A percentile compares a stretch with the other conserved stretches of the same genome.
phyloP scores from a whole-genome alignment of 1,140 invertebrate genomes.

The Drosophila willistoni region DNA sequence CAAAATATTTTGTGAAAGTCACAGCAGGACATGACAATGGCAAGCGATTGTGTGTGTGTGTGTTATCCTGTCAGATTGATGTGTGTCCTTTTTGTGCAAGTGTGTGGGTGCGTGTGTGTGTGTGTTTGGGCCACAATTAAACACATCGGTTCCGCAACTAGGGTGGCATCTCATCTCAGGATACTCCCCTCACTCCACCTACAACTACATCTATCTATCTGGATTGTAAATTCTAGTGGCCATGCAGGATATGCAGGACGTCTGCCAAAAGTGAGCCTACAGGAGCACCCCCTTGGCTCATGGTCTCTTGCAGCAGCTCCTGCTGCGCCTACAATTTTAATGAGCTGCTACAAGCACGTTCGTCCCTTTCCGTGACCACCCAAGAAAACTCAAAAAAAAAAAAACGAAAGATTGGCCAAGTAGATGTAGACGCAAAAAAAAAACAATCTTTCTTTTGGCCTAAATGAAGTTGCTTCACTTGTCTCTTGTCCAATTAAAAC shows the following conservation, averaged over 20 bases:
- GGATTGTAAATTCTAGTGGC: conserved; percentile 54
- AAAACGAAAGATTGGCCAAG: neutral
- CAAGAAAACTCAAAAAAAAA: conserved; percentile 11
- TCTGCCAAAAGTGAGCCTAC: conserved; percentile 78
- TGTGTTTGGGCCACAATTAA: conserved; percentile 78
- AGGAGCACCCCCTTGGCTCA: conserved; percentile 47
- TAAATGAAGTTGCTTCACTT: conserved; percentile 49
- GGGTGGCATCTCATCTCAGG: conserved; percentile 59
- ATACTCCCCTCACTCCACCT: conserved; percentile 18
- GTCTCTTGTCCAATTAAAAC: conserved; percentile 71
- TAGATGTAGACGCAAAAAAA: neutral
- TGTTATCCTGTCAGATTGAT: conserved; percentile 67
- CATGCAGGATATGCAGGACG: conserved; percentile 60
- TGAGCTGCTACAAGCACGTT: conserved; percentile 64
- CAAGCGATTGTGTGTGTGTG: conserved; percentile 13
- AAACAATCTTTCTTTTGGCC: conserved; percentile 5
- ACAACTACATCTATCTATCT: conserved; percentile 27
- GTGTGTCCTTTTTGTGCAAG: conserved; percentile 47
- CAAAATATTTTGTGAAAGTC: conserved; percentile 82
- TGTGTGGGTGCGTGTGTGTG: conserved; percentile 35
- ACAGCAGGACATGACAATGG: conserved; percentile 50
- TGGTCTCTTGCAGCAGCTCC: conserved; percentile 19
- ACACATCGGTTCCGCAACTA: conserved; percentile 79
- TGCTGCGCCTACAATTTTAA: conserved; percentile 59
- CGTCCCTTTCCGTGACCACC: conserved; percentile 66